Evolutionary conservation across 2,888 invertebrate genomes (phyloP).

Genomic region (Crossocerus cetratus): DNA sequence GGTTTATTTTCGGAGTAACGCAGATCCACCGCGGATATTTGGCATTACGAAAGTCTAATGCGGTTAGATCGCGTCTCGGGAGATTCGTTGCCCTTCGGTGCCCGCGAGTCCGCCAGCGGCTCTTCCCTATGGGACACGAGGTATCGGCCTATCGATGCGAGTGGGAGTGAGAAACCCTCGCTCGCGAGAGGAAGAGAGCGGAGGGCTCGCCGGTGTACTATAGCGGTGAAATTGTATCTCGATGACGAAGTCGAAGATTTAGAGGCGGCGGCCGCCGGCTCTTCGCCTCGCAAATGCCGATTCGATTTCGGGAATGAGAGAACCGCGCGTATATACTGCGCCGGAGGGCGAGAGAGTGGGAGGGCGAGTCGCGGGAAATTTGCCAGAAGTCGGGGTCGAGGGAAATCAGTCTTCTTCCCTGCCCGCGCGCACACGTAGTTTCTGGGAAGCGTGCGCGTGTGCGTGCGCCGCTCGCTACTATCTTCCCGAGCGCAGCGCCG

Average conservation of each 20-base stretch:
- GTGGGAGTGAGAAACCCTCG: not conserved
- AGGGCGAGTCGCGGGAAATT: conserved; percentile 53
- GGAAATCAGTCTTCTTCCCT: conserved; percentile 51
- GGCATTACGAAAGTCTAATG: no score
- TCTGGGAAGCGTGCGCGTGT: conserved; percentile 33
- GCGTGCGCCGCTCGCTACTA: conserved; percentile 30
- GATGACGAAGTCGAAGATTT: conserved; percentile 54
- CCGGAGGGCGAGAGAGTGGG: conserved; percentile 17
- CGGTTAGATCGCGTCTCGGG: not conserved
- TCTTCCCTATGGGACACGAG: no score
- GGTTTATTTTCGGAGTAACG: no score
- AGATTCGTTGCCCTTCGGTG: not conserved
- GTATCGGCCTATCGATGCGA: no score
- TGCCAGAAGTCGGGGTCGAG: conserved; percentile 57
- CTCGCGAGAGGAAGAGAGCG: conserved; percentile 4
- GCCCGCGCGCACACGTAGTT: no score
- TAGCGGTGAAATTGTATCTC: conserved; percentile 58
- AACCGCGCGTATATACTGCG: no score
- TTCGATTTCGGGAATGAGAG: conserved; percentile 60
- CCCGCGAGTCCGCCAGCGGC: no score
- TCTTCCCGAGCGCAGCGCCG: conserved; percentile 20
- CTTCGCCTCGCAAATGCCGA: conserved; percentile 53
- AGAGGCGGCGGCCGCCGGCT: conserved; percentile 29
- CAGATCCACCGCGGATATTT: no score
- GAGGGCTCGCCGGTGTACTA: conserved; percentile 22